Evolutionary conservation across 2,113 vertebrate genomes (phyloP), one percentile per base, ranked within the genome.

Genomic region (Thalassoma bifasciatum): DNA sequence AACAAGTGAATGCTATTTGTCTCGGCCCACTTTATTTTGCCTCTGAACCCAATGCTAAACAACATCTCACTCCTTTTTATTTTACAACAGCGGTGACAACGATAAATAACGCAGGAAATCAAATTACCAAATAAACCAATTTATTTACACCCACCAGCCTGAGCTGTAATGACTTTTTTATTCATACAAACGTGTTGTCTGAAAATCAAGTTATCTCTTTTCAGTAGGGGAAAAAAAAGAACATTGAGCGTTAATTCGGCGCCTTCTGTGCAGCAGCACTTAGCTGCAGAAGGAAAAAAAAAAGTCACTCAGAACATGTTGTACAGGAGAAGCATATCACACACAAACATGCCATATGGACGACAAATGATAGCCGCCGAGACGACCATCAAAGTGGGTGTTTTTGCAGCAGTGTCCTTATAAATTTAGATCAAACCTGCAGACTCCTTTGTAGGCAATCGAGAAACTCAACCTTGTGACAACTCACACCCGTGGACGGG

Each of bases 391-490:
- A 85, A 84, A 86, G 87, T 75, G 82, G 75, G 84, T 71, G 80
- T 81, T 78, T 61, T 78, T 68, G 86, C 84, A 44, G 83, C 79
- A 53, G 62, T 77, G 81, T 87, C 79, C 86, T 72, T 79, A 72
- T 83, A 81, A 73, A 87, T 86, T 88, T 81, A 85, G 65, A 89
- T 89, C 85, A 85, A 87, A 72, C 63, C 68, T 81, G 19, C 71
- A 8, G 58, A 60, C 57, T 74, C 77, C 81, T 90, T 89, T 88
- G 80, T 76, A 64, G 67, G 53, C 49, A 67, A 75, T 60, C 44
- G 38, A 74, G 51, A 73, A 83, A 81, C 52, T 77, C 85, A 87
- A 82, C 75, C 82, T 62, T 51, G 79, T 64, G 66, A 87, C 73
- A 82, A 72, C 74, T 86, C 68, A 62, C 84, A 76, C 84, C 66